Percentiles rank a stretch among this genome's conserved stretches.
These are phyloP conservation scores for Metallyticus violacea DNA, from an alignment of 2,888 invertebrate genomes.

Conservation along the genomic window DNA sequence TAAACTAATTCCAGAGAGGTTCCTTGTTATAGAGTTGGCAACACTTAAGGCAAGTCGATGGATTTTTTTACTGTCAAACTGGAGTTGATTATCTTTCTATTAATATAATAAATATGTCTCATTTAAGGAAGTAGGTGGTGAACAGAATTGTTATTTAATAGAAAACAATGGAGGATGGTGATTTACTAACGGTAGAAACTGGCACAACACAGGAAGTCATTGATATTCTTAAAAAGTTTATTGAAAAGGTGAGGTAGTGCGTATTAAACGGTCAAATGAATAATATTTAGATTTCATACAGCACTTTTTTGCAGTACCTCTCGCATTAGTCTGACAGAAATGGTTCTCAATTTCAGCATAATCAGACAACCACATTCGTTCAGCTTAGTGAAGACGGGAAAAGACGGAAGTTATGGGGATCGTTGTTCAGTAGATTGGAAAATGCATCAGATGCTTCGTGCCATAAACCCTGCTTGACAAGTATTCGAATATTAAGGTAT, in stretches of 20 bases:
- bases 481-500: conserved; percentile 66
- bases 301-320: no score
- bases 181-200: conserved; percentile 20
- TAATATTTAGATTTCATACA: no score
- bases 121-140: no score
- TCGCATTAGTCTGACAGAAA: no score
- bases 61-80: no score
- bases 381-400: conserved; percentile 55
- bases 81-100: no score
- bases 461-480: conserved; percentile 56
- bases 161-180: conserved; percentile 22
- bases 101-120: no score
- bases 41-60: no score
- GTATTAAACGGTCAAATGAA: neutral
- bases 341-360: conserved; percentile 46
- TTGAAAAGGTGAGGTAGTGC: conserved; percentile 45
- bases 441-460: conserved; percentile 49
- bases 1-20: no score
- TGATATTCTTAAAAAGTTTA: conserved; percentile 38
- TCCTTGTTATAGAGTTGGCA: no score
- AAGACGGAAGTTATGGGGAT: conserved; percentile 59
- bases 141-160: no score
- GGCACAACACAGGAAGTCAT: conserved; percentile 40
- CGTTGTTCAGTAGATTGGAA: conserved; percentile 58
- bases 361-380: conserved; percentile 60